These are phyloP conservation scores for Lucinisca nassula DNA, from an alignment of 2,888 invertebrate species.

Conservation along the genomic window DNA sequence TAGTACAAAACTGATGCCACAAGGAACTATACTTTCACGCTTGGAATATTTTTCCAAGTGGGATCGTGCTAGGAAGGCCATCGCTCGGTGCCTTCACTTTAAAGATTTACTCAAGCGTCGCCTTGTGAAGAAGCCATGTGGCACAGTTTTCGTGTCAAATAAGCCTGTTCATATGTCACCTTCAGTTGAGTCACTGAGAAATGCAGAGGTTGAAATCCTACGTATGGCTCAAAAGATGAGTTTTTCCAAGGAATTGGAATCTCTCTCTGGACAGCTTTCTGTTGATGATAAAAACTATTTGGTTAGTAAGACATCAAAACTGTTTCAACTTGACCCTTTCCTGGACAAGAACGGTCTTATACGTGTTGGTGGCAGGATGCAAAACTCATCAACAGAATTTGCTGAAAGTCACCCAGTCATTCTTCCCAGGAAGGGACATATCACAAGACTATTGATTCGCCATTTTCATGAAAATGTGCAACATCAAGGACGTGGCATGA, in stretches of 20 bases:
- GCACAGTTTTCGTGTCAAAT: not conserved
- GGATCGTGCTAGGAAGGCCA: conserved; percentile 16
- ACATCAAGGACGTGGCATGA: conserved; percentile 71
- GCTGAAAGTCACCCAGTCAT: conserved; percentile 63
- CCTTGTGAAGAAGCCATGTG: not conserved
- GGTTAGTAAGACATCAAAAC: conserved; percentile 7
- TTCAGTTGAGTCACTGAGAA: not conserved
- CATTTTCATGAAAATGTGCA: conserved; percentile 62
- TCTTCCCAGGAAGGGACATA: conserved; percentile 63
- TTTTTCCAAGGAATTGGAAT: not conserved
- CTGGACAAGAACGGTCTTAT: conserved; percentile 60
- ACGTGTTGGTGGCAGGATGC: conserved; percentile 70
- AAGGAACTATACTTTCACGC: conserved; percentile 1
- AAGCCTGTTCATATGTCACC: not conserved
- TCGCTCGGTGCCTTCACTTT: conserved; percentile 34
- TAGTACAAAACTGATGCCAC: not conserved
- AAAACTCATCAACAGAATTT: conserved; percentile 6
- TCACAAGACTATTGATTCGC: conserved; percentile 55
- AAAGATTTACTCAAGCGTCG: not conserved
- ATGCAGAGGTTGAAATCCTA: not conserved
- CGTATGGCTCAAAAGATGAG: not conserved
- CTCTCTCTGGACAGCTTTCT: not conserved
- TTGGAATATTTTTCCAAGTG: conserved; percentile 53
- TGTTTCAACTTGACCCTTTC: conserved; percentile 61
- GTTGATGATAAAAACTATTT: not conserved